phyloP scores from a whole-genome alignment of 1,140 invertebrate genomes.

The Caligus rogercresseyi region DNA sequence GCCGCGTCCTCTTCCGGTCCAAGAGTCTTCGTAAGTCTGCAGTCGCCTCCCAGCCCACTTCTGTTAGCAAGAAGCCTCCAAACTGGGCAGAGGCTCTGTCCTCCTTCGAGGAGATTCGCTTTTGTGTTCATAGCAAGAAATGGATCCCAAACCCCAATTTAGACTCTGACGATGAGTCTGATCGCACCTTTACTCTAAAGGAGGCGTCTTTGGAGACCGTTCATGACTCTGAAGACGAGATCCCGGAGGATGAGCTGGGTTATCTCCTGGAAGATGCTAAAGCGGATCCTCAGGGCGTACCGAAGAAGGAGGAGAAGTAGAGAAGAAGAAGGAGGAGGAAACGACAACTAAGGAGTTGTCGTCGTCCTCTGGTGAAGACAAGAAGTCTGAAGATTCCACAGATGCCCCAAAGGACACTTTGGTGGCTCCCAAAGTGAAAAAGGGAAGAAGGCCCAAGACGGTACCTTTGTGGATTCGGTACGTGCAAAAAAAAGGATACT shows the following conservation, averaged over 20 bases:
- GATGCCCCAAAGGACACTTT: not conserved
- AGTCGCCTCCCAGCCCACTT: not conserved
- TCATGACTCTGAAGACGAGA: not conserved
- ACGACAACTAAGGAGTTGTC: not conserved
- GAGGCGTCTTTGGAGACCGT: not conserved
- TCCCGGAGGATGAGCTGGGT: not conserved
- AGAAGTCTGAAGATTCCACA: not conserved
- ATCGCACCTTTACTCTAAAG: not conserved
- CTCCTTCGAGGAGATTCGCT: not conserved
- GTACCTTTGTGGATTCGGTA: not conserved
- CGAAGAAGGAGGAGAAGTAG: not conserved
- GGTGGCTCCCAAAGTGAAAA: too few relatives aligned
- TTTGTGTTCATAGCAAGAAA: not conserved
- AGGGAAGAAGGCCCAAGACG: not conserved
- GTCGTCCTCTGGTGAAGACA: not conserved
- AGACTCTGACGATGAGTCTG: not conserved
- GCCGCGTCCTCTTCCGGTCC: too few relatives aligned
- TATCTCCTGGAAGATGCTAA: not conserved
- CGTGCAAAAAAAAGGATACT: too few relatives aligned
- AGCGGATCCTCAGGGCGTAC: not conserved
- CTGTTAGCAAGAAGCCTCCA: not conserved
- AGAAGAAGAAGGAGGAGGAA: too few relatives aligned
- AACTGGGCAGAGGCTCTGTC: not conserved
- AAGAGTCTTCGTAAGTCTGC: not conserved
- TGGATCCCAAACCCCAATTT: not conserved